These are phyloP conservation scores for Meganola albula DNA, from an alignment of 2,888 invertebrate species.

Conservation along the genomic window DNA sequence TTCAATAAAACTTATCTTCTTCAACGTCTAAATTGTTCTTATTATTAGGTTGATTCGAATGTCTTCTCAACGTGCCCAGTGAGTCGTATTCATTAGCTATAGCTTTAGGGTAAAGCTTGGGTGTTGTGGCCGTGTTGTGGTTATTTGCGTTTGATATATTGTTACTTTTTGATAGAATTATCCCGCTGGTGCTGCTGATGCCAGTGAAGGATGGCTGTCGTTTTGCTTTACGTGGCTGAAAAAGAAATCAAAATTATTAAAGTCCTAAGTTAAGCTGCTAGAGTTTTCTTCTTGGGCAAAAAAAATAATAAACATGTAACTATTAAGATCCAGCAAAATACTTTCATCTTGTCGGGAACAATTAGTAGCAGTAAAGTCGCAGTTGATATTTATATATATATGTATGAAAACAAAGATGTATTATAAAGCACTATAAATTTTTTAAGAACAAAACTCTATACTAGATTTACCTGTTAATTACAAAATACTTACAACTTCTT, in stretches of 20 bases:
- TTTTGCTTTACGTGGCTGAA: conserved; percentile 75
- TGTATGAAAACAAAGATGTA: too few species aligned
- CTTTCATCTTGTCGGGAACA: too few species aligned
- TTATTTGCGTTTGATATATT: conserved; percentile 80
- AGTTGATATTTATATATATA: too few species aligned
- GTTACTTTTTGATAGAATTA: conserved; percentile 76
- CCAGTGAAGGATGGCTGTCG: conserved; percentile 85
- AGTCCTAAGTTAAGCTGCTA: too few species aligned
- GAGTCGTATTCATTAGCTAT: conserved; percentile 86
- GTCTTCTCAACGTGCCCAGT: conserved; percentile 85
- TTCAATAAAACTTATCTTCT: conserved; percentile 82
- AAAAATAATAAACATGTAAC: too few species aligned
- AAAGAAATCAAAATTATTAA: conserved; percentile 12
- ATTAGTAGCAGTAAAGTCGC: too few species aligned
- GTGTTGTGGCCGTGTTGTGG: conserved; percentile 78
- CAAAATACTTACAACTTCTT: conserved; percentile 81
- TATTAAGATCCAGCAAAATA: too few species aligned
- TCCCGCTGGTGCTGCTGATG: conserved; percentile 67
- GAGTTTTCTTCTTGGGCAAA: too few species aligned
- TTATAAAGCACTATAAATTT: too few species aligned
- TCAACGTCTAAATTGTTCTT: conserved; percentile 79
- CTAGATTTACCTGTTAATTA: too few species aligned
- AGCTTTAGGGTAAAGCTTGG: conserved; percentile 83
- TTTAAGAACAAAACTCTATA: too few species aligned
- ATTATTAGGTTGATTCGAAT: conserved; percentile 84